Conservation (phyloP, 2,113 vertebrate species). For the Recurvirostra avosetta region DNA sequence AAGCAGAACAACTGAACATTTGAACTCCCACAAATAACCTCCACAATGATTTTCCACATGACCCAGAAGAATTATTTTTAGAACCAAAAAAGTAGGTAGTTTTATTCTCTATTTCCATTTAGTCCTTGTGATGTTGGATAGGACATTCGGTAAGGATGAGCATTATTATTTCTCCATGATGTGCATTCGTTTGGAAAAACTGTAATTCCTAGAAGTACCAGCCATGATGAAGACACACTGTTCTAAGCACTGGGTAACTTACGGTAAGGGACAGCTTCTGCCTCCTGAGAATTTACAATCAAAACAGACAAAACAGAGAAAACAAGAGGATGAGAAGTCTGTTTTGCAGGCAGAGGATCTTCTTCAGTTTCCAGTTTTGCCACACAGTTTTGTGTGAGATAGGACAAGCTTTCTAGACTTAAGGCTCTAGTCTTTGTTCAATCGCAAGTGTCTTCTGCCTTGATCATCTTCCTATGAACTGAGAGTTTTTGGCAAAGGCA, state of each 20-base stretch:
- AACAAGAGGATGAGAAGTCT: neutral
- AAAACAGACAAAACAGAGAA: neutral
- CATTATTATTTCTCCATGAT: conserved; percentile 22
- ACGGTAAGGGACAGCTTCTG: neutral
- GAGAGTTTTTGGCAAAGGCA: neutral
- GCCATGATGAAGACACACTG: conserved; percentile 22
- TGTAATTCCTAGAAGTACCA: conserved; percentile 54
- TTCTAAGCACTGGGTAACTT: neutral
- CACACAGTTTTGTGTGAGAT: neutral
- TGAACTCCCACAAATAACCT: conserved; percentile 59
- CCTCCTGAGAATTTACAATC: neutral
- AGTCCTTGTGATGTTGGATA: neutral
- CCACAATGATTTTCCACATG: conserved; percentile 47
- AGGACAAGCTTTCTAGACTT: neutral
- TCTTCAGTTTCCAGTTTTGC: neutral
- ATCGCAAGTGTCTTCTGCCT: neutral
- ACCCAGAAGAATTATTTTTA: conserved; percentile 57
- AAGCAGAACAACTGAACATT: conserved; percentile 60
- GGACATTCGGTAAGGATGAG: conserved; percentile 3
- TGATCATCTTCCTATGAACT: neutral
- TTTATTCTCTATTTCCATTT: conserved; percentile 40
- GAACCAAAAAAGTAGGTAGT: conserved; percentile 28
- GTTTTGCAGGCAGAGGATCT: neutral
- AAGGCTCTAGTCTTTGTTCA: neutral
- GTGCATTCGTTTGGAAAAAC: neutral